phyloP scores from a whole-genome alignment of 2,113 vertebrate genomes.

The Corynorhinus townsendii region DNA sequence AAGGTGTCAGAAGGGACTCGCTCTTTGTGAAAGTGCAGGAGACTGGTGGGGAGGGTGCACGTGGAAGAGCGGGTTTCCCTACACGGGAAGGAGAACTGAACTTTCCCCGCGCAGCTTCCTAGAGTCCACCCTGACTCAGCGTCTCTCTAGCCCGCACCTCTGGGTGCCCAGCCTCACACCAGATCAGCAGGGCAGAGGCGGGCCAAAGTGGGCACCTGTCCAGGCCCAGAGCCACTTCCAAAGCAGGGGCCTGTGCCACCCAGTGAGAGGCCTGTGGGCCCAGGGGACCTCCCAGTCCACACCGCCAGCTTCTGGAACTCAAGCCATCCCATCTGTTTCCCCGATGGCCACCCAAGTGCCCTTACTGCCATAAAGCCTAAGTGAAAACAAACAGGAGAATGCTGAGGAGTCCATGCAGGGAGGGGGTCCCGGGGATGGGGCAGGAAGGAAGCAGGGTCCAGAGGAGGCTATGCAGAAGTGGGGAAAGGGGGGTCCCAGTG shows the following conservation, averaged over 20 bases:
- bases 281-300: background rate
- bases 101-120: background rate
- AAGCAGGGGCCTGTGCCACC: background rate
- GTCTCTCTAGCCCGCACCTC: no score
- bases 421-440: background rate
- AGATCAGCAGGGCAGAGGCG: background rate
- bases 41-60: accelerated
- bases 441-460: background rate
- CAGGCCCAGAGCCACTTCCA: background rate
- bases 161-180: background rate
- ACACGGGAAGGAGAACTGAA: background rate
- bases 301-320: background rate
- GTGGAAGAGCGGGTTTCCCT: background rate
- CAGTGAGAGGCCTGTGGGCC: background rate
- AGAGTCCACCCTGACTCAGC: background rate
- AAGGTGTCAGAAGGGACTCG: background rate
- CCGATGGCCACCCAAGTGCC: background rate
- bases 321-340: background rate
- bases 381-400: background rate
- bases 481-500: no score
- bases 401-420: background rate
- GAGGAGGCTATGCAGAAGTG: no score
- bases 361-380: background rate
- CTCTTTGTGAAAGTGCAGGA: background rate
- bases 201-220: background rate